Conservation (phyloP, 2,797 vertebrate genomes). For the Huso huso region DNA sequence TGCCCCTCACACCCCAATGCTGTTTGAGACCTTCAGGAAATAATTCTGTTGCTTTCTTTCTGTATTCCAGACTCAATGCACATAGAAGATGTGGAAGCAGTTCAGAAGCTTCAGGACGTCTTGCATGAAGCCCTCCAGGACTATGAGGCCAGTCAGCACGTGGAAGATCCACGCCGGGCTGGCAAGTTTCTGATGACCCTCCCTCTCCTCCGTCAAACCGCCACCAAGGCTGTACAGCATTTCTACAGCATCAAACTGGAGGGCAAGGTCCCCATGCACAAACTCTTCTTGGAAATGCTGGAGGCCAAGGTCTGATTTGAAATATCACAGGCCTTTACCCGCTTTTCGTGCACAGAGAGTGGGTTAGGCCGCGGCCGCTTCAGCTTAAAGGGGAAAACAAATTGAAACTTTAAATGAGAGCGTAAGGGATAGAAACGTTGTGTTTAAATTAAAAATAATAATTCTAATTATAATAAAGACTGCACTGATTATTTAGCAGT, state of each 20-base stretch:
- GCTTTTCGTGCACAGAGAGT: constrained; percentile 35
- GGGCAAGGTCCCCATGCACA: constrained; percentile 99
- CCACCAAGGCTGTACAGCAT: constrained; percentile 97
- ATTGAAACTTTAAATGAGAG: constrained; percentile 50
- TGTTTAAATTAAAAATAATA: constrained; percentile 63
- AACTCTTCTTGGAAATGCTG: constrained; percentile 99
- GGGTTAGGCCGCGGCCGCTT: constrained; percentile 11
- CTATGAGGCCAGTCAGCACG: constrained; percentile 89
- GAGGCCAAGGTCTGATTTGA: constrained; percentile 95
- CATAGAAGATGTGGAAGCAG: constrained; percentile 96
- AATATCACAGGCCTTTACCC: constrained; percentile 49
- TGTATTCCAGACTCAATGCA: constrained; percentile 88
- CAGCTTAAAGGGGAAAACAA: constrained; percentile 28
- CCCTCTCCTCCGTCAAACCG: constrained; percentile 92
- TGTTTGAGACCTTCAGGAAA: too few species aligned
- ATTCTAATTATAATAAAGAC: constrained; percentile 48
- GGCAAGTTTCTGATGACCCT: constrained; percentile 98
- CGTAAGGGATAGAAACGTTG: constrained; percentile 62
- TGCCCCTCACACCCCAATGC: too few species aligned
- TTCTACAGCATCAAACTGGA: constrained; percentile 99
- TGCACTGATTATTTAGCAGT: constrained; percentile 75
- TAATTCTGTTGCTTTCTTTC: constrained; percentile 9
- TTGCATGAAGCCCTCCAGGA: constrained; percentile 97
- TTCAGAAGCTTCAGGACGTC: constrained; percentile 97
- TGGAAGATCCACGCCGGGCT: constrained; percentile 89